phyloP scores from a whole-genome alignment of 2,113 vertebrate genomes.

The Brachyistius frenatus region DNA sequence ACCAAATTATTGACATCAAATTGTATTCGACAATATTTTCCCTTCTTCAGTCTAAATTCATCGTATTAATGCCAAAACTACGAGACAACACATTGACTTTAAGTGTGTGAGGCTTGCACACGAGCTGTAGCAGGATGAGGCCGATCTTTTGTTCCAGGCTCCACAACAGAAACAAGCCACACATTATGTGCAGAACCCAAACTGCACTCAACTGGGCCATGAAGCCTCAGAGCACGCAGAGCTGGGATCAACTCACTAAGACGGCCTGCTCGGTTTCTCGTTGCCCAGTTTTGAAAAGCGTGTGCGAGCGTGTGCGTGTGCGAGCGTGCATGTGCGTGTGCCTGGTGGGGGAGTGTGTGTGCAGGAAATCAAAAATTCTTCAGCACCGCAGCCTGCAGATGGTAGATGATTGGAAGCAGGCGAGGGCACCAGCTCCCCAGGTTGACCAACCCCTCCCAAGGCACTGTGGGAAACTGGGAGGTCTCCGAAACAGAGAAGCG shows the following conservation, averaged over 20 bases:
- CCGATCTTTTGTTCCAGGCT: slow-evolving; percentile 51
- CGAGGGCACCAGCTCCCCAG: slow-evolving; percentile 70
- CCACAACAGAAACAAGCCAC: slow-evolving; percentile 64
- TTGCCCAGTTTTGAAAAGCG: slow-evolving; percentile 56
- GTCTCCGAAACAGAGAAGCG: slow-evolving; percentile 36
- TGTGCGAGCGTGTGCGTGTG: slow-evolving; percentile 18
- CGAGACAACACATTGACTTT: slow-evolving; percentile 3
- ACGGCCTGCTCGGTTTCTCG: slow-evolving; percentile 40
- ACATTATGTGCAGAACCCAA: slow-evolving; percentile 61
- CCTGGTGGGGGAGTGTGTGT: slow-evolving; percentile 24
- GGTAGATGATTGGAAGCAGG: slow-evolving; percentile 80
- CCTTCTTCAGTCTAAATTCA: slow-evolving; percentile 5
- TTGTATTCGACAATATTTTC: slow-evolving; percentile 7
- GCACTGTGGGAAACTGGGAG: slow-evolving; percentile 64
- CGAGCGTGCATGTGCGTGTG: neutral
- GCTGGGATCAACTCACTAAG: slow-evolving; percentile 29
- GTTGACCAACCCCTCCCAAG: slow-evolving; percentile 58
- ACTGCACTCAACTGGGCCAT: slow-evolving; percentile 55
- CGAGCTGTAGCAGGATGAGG: slow-evolving; percentile 8
- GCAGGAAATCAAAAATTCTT: slow-evolving; percentile 81
- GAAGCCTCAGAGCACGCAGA: slow-evolving; percentile 36
- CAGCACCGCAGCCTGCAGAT: slow-evolving; percentile 74
- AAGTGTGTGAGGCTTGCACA: neutral
- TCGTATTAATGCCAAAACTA: neutral
- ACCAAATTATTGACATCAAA: neutral